Evolutionary conservation across 1,140 invertebrate species (phyloP).

Genomic region (Pachypsylla venusta): DNA sequence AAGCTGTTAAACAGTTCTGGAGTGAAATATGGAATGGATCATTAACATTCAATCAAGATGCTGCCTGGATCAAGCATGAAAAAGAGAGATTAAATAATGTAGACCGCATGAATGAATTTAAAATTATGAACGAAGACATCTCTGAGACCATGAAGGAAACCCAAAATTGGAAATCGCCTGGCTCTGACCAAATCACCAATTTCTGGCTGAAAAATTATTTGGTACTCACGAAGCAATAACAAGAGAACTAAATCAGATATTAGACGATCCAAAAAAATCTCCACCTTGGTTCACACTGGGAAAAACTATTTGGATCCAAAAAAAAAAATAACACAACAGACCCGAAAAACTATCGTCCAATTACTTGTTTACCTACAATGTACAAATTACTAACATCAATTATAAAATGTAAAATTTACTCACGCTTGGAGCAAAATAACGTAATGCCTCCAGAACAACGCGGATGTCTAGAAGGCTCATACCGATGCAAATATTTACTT

Average conservation of each 20-base stretch:
- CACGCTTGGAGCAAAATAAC: neutral
- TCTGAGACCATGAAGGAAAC: neutral
- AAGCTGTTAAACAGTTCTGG: too few species aligned
- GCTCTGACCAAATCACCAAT: conserved; percentile 9
- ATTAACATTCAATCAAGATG: neutral
- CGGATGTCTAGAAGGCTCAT: neutral
- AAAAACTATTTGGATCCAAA: neutral
- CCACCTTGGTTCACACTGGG: neutral
- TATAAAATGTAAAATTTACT: neutral
- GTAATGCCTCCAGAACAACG: neutral
- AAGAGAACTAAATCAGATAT: neutral
- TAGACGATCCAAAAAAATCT: neutral
- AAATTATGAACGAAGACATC: neutral
- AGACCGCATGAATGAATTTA: neutral
- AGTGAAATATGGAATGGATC: neutral
- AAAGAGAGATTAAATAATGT: neutral
- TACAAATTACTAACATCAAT: neutral
- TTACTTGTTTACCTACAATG: neutral
- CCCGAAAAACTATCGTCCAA: neutral
- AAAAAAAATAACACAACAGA: neutral
- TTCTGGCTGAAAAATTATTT: neutral
- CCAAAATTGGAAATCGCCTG: conserved; percentile 13
- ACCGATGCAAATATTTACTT: neutral
- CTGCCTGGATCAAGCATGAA: neutral
- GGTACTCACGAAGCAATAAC: neutral